Evolutionary conservation across 2,888 invertebrate genomes (phyloP), one percentile per base, ranked within the genome.

Genomic region (Dicroscelio sp.): DNA sequence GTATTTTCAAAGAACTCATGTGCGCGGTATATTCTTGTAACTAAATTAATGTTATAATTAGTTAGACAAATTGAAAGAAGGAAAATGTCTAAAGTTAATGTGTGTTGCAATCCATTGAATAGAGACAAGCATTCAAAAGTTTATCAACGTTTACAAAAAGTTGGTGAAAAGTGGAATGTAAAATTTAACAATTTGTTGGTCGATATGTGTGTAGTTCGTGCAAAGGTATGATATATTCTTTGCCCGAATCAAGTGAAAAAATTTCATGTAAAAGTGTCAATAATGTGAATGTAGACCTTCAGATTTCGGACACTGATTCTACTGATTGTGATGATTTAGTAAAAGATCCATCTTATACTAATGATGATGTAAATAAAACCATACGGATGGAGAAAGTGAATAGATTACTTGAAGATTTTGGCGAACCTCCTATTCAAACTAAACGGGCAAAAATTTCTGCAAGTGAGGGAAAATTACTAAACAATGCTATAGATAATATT

Each of bases 211-310:
- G 78, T 31, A 23, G 23, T 43, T n/a, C 30, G n/a, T 79, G 48
- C 48, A 79, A 79, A 79, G 85, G 85, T 60, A 82, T 65, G 60
- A 31, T 60, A 27, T 60, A 76, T 76, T 73, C 73, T 52, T 2
- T 33, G 75, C 33, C n/a, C 76, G 67, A 43, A 31, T 76, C 35
- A 76, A 52, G 17, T 43, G 30, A 48, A 73, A 52, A 23, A 35
- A n/a, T 55, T 5, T 55, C 55, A 55, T 20, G n/a, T 33, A 55
- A 75, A 58, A 75, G 23, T 55, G 75, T 3, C n/a, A 35, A 75
- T 27, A 23, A 25, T 55, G 31, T 31, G 43, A 55, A 75, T 55
- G 55, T 27, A 60, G n/a, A n/a, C n/a, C n/a, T n/a, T n/a, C n/a
- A n/a, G n/a, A n/a, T n/a, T n/a, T n/a, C n/a, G n/a, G n/a, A n/a